Conservation (phyloP, 2,888 invertebrate species). For the Spisula subtruncata region DNA sequence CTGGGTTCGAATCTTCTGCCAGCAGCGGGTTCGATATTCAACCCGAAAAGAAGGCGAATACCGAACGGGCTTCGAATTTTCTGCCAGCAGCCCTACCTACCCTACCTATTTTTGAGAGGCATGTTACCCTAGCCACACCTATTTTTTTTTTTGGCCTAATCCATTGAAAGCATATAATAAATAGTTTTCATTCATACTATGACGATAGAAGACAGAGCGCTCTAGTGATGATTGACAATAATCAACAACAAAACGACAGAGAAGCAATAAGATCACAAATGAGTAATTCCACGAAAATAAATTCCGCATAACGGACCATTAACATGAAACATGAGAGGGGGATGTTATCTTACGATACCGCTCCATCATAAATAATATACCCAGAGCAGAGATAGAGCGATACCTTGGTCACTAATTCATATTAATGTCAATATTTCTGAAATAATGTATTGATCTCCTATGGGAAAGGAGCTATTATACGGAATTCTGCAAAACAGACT, state of each 20-base stretch:
- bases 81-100: too few relatives aligned
- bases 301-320: not conserved
- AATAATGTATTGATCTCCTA: not conserved
- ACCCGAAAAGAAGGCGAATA: too few relatives aligned
- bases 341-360: not conserved
- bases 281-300: not conserved
- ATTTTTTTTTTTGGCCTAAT: too few relatives aligned
- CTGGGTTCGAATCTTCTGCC: too few relatives aligned
- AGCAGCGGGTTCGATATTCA: too few relatives aligned
- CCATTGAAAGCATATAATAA: too few relatives aligned
- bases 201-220: not conserved
- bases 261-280: constrained; percentile 9
- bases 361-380: not conserved
- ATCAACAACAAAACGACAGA: not conserved
- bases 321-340: not conserved
- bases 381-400: not conserved
- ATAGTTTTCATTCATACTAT: not conserved
- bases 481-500: not conserved
- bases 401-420: not conserved
- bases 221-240: not conserved
- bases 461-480: not conserved
- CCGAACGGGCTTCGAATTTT: too few relatives aligned
- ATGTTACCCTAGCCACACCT: too few relatives aligned
- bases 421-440: constrained; percentile 26
- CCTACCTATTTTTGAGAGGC: too few relatives aligned